Percentiles rank a stretch among this genome's conserved stretches.
Evolutionary conservation across 2,888 invertebrate species (phyloP).

Genomic region (Apeira syringaria): DNA sequence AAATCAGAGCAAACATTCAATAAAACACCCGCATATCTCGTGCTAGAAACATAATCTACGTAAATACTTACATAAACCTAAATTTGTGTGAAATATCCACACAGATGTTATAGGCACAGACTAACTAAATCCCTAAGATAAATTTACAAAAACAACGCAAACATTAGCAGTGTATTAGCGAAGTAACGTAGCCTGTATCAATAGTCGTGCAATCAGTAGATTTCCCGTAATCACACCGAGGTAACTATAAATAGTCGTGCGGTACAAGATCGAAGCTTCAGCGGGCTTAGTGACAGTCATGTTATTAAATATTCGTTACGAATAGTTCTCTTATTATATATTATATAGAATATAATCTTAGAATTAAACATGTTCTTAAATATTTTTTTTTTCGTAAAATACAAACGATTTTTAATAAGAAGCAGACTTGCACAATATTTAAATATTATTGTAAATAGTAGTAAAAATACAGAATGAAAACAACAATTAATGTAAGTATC

Average conservation of each 20-base stretch:
- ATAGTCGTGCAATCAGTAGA: constrained; percentile 65
- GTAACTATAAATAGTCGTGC: constrained; percentile 48
- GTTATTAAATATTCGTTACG: too few relatives aligned
- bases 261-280: constrained; percentile 34
- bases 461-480: too few relatives aligned
- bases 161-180: constrained; percentile 60
- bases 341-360: too few relatives aligned
- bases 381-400: too few relatives aligned
- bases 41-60: constrained; percentile 14
- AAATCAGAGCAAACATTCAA: not conserved
- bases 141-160: constrained; percentile 63
- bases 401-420: too few relatives aligned
- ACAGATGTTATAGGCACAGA: constrained; percentile 22
- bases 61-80: constrained; percentile 24
- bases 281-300: constrained; percentile 3
- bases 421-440: too few relatives aligned
- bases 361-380: too few relatives aligned
- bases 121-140: constrained; percentile 33
- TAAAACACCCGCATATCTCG: not conserved
- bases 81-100: not conserved
- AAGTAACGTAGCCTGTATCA: constrained; percentile 48
- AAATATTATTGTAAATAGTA: too few relatives aligned
- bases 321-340: too few relatives aligned
- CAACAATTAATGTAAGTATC: too few relatives aligned
- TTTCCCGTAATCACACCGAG: constrained; percentile 68